A percentile compares a stretch with the other conserved stretches of the same genome.
Evolutionary conservation across 2,797 vertebrate genomes (phyloP).

Genomic region (Takifugu ocellatus): DNA sequence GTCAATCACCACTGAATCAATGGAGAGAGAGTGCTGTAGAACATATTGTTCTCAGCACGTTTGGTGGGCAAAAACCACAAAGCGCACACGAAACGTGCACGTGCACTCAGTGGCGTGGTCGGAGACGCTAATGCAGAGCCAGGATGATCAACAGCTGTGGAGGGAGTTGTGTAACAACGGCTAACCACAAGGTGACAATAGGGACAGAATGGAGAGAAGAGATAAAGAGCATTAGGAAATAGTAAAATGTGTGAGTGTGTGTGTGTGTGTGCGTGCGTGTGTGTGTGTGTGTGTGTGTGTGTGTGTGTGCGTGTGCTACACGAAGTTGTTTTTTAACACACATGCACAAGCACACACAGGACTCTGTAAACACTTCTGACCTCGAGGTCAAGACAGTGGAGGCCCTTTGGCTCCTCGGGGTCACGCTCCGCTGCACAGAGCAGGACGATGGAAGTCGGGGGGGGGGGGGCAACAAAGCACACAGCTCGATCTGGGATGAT

Average conservation of each 20-base stretch:
- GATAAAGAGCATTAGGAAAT: conserved; percentile 47
- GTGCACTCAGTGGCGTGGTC: neutral
- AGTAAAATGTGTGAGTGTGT: neutral
- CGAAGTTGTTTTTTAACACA: neutral
- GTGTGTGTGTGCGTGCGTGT: neutral
- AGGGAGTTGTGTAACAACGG: conserved; percentile 64
- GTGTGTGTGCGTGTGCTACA: neutral
- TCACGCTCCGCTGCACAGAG: conserved; percentile 41
- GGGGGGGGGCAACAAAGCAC: conserved; percentile 57
- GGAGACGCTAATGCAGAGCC: conserved; percentile 2
- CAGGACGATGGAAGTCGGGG: conserved; percentile 40
- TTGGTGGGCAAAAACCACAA: conserved; percentile 1
- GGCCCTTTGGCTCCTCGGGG: conserved; percentile 36
- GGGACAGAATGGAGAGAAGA: conserved; percentile 49
- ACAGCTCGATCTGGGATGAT: conserved; percentile 66
- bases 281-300: conserved; percentile 1
- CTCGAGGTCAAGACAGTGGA: conserved; percentile 42
- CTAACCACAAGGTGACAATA: conserved; percentile 65
- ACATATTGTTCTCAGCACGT: conserved; percentile 10
- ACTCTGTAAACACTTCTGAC: conserved; percentile 58
- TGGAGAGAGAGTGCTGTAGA: conserved; percentile 41
- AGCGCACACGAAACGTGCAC: neutral
- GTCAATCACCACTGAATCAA: conserved; percentile 52
- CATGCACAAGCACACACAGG: conserved; percentile 5
- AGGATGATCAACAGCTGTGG: conserved; percentile 51